Percentiles rank a stretch among this genome's conserved stretches.
Evolutionary conservation across 1,140 invertebrate genomes (phyloP).

Genomic region (Tetragnatha versicolor): DNA sequence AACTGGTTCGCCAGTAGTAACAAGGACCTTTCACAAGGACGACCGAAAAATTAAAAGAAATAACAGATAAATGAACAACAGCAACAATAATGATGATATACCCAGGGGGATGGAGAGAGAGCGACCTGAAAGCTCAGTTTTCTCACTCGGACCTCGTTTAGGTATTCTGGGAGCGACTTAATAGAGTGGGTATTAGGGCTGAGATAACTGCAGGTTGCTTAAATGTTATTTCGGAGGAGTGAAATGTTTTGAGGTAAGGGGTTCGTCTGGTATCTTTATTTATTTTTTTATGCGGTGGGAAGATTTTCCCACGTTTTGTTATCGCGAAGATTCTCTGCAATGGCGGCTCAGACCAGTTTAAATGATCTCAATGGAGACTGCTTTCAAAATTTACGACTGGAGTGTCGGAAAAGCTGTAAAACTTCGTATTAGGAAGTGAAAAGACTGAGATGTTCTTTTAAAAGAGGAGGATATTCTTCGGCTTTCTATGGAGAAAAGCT

Average conservation of each 20-base stretch:
- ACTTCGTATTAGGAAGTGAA: too few relatives aligned
- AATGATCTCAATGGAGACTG: too few relatives aligned
- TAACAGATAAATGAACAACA: neutral
- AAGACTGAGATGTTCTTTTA: too few relatives aligned
- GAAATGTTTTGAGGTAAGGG: neutral
- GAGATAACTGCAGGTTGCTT: slow-evolving; percentile 40
- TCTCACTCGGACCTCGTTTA: slow-evolving; percentile 24
- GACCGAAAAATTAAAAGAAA: slow-evolving; percentile 10
- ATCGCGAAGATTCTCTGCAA: too few relatives aligned
- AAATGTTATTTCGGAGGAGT: slow-evolving; percentile 28
- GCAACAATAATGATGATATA: neutral
- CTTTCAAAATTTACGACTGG: too few relatives aligned
- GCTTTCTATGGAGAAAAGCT: too few relatives aligned
- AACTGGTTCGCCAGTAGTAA: neutral
- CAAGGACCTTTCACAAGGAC: slow-evolving; percentile 38
- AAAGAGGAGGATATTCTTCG: too few relatives aligned
- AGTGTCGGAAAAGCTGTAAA: too few relatives aligned
- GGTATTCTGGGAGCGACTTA: slow-evolving; percentile 30
- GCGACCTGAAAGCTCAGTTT: slow-evolving; percentile 5
- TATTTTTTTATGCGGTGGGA: neutral
- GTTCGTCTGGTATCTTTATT: neutral
- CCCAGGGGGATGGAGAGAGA: neutral
- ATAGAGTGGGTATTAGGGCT: slow-evolving; percentile 17
- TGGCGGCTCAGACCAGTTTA: too few relatives aligned
- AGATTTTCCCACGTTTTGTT: slow-evolving; percentile 10